Base-by-base conservation (phyloP, 2,888 invertebrate genomes). In the Sialis fuliginosa region DNA sequence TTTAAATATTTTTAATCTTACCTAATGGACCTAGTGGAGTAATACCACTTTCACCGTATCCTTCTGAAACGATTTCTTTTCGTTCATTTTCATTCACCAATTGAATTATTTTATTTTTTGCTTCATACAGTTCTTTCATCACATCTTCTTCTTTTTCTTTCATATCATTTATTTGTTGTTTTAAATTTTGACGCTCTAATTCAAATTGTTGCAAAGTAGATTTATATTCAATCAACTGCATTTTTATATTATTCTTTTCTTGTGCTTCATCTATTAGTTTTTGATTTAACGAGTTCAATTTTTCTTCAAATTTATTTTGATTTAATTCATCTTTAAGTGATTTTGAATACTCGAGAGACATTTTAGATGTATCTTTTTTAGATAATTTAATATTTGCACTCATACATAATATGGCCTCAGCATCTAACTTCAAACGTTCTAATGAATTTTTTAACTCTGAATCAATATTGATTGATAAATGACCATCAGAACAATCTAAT, bases 371-470 rank as follows among this genome's bases (percentile, higher is more conserved):
- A 22, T 22, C 22, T 22, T 22, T 22, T 22, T 32, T 13, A 40
- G 13, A 48, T 12, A 40, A 8, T 45, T 48, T 49, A 22, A 58
- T 45, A 48, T 56, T 60, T 7, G 53, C 48, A 2, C 62, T 76
- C n/a, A 81, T 61, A 33, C 75, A 72, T 42, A 86, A 65, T 52
- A 87, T 64, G 22, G 77, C 76, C 34, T 79, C 77, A 1, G 85
- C 85, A 57, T 87, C 86, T 6, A 68, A 61, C 50, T 76, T 72
- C 45, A 87, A 62, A 22, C 81, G 70, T 45, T 74, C 70, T 52
- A 86, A 60, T 54, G 85, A 85, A 41, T 69, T 66, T 46, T 77
- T 77, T 49, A 87, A 63, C 59, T 85, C 81, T 30, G 70, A 70
- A 57, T 73, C 74, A 48, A 82, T 66, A 52, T 76, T 76, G 0